These are phyloP conservation scores for Babylonia areolata DNA, from an alignment of 1,140 invertebrate species.

Conservation along the genomic window DNA sequence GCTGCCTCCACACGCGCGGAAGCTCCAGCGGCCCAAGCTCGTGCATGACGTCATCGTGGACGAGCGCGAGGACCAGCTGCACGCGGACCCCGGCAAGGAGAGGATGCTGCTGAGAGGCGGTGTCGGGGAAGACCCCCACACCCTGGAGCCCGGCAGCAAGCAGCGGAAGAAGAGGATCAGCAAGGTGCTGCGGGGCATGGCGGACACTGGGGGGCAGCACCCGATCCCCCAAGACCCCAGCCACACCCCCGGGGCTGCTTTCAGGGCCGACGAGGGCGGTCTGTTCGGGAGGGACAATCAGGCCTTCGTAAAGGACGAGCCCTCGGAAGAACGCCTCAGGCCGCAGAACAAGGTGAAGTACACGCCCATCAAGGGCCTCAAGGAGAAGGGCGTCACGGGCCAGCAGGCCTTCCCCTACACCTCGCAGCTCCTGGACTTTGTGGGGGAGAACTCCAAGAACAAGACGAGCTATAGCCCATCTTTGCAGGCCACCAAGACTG, in stretches of 20 bases:
- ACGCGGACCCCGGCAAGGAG: background rate
- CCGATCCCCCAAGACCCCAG: background rate
- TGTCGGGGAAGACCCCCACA: background rate
- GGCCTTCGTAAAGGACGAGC: background rate
- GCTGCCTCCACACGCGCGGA: background rate
- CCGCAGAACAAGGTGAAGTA: conserved; percentile 20
- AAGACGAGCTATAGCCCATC: background rate
- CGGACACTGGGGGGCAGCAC: background rate
- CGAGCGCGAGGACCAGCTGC: background rate
- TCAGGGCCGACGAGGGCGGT: background rate
- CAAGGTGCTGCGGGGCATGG: background rate
- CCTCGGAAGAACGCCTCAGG: background rate
- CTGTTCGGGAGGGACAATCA: background rate
- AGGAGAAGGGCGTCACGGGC: background rate
- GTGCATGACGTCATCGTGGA: background rate
- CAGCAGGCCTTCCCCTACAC: conserved; percentile 25
- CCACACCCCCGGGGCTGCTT: background rate
- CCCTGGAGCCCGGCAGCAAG: background rate
- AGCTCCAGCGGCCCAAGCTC: background rate
- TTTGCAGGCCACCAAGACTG: background rate
- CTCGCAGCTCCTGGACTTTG: conserved; percentile 12
- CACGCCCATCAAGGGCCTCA: conserved; percentile 16
- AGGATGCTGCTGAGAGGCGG: background rate
- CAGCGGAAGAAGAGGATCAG: conserved; percentile 2
- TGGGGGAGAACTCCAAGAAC: background rate